Base-by-base conservation (phyloP, 2,888 invertebrate genomes). In the Oxytorus armatus region DNA sequence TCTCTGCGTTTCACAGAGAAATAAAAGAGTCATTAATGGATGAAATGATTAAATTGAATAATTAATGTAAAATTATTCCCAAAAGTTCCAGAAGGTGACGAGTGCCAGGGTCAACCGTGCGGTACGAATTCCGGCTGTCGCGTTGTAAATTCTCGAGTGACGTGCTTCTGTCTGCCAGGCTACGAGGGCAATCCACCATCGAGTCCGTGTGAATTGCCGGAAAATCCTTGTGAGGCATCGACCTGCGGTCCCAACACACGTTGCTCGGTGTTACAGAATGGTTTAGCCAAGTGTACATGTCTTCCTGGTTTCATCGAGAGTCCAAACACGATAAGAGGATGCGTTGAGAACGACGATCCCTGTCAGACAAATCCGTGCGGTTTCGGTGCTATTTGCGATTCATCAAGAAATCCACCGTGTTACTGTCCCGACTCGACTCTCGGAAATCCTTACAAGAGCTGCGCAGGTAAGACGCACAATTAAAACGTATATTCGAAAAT, bases 241-340 rank as follows among this genome's bases (percentile, higher is more conserved):
- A 96, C 97, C 0, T 98, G 97, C 89, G 97, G 97, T 11, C 96
- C 96, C 7, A 97, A 97, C 87, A 97, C 97, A 1, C 96, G 96
- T 90, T 97, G 98, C 87, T 93, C 96, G 0, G 93, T 96, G 63
- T 92, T 97, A 66, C 93, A 93, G 68, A 97, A 96, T 85, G 97
- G 97, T 68, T 96, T 96, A 89, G 95, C 97, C 0, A 97, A 97
- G 92, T 98, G 98, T 88, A 97, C 97, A 21, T 98, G 97, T 88
- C 92, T 96, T 76, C 94, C 95, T 55, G 97, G 97, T 16, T 97
- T 95, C 90, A 94, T 97, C 42, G 97, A 97, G 92, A 97, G 96
- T 90, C 97, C 97, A 0, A 97, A 97, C 88, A 97, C 97, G 0
- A 95, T 97, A 49, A 93, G 97, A 88, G 97, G 97, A 51, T 97